Evolutionary conservation across 2,113 vertebrate species (phyloP), one percentile per base, ranked within the genome.

Genomic region (Aspidoscelis tigris): DNA sequence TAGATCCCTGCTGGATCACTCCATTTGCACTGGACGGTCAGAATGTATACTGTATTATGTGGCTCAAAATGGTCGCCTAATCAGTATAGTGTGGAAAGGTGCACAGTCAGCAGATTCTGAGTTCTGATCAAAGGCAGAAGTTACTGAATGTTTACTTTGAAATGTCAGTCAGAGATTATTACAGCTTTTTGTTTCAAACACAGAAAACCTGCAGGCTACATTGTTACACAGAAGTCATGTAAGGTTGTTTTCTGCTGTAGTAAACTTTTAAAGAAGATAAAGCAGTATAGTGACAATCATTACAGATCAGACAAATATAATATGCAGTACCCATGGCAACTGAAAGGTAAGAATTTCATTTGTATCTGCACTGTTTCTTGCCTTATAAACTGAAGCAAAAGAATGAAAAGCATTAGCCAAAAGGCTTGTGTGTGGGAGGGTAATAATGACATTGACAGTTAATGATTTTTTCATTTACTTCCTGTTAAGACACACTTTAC

Each of bases 301-400:
- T 50, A 26, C 21, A 68, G 64, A 44, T 7, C 14, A 79, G 64
- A 47, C 78, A 68, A 78, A 43, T 9, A 41, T 68, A n/a, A 68
- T 79, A n/a, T 47, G 24, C 26, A 20, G 43, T 68, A 68, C 8
- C 41, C 78, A 79, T 68, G 44, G 78, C 78, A 79, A 79, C 78
- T 65, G 43, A 79, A 66, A 78, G 14, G 76, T 53, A 77, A 53
- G 44, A 76, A n/a, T n/a, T 33, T 33, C 8, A 5, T 33, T 76
- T 55, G 26, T 9, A 58, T 55, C 26, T 76, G 50, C 14, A 76
- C 26, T 20, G 3, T 43, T n/a, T 2, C 8, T 26, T 8, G 61
- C 24, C 61, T 79, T 66, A 55, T 55, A 47, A 79, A 79, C 44
- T 47, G 39, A 21, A 74, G 43, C 9, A 47, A 44, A 74, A 44